Evolutionary conservation across 2,113 vertebrate species (phyloP), one percentile per base, ranked within the genome.

Genomic region (Parotia lawesii): DNA sequence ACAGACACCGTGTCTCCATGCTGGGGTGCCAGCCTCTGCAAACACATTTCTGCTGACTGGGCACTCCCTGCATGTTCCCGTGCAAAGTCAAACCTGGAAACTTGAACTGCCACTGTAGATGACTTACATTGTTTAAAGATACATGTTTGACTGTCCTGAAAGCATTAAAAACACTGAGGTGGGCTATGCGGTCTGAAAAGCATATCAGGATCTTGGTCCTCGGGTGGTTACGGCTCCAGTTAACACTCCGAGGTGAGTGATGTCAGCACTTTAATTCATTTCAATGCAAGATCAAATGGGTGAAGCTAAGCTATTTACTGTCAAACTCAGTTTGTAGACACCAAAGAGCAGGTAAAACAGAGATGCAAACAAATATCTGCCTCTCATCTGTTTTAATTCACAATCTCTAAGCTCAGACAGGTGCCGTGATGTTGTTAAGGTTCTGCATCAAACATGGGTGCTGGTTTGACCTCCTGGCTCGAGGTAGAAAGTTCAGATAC

Each of bases 1-100:
- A 0, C 47, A 56, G 64, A 44, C 53, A 27, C 42, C 0, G 0
- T 11, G 74, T 53, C 66, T 87, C 73, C 0, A 0, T 15, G 81
- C 44, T 21, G 81, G n/a, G 69, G 8, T 84, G 38, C 44, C 80
- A 74, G 77, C 70, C 67, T 82, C 93, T 53, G 78, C 85, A 87
- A 91, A 85, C 47, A 48, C 42, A 31, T 24, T 72, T 73, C 66
- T 83, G 71, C 62, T 5, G 2, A n/a, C 28, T n/a, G 15, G 78
- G 67, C 50, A 21, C 78, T 91, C 78, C 82, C 62, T 66, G 45
- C 27, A 2, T 53, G n/a, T 33, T 89, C 67, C 89, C 1, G 16
- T 66, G 54, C 71, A 85, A 87, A 93, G 54, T 38, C 78, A 76
- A 83, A 38, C 45, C 35, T 85, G 37, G 33, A 53, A 79, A 69